A percentile compares a stretch with the other conserved stretches of the same genome.
Conservation (phyloP, 2,797 vertebrate species). For the Tokudaia muenninki region DNA sequence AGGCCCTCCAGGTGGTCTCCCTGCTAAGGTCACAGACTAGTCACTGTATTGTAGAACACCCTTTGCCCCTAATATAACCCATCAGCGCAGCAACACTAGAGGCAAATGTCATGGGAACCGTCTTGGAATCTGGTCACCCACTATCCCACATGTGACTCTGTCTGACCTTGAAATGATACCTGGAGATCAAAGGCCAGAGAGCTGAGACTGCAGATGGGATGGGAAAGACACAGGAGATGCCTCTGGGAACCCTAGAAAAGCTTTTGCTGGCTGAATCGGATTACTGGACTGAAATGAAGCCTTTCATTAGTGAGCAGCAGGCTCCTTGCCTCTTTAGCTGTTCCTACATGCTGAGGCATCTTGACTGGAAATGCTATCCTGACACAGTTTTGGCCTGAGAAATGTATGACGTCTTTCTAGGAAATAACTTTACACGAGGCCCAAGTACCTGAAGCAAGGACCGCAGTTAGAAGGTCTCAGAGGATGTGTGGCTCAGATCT, state of each 20-base stretch:
- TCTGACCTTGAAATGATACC: constrained; percentile 40
- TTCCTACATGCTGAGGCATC: not conserved
- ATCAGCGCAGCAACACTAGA: not conserved
- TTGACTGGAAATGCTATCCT: not conserved
- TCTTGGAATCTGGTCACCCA: not conserved
- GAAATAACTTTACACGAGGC: not conserved
- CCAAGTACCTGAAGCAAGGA: not conserved
- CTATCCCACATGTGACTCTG: not conserved
- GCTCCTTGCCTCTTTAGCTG: not conserved
- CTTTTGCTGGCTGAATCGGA: not conserved
- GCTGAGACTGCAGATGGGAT: not conserved
- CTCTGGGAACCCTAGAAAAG: not conserved
- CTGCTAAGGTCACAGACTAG: not conserved
- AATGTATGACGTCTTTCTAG: not conserved
- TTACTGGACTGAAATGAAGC: not conserved
- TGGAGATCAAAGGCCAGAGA: not conserved
- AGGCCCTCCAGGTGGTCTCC: not conserved
- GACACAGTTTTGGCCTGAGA: not conserved
- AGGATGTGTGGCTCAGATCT: not conserved
- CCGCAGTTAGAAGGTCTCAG: not conserved
- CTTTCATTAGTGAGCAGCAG: not conserved
- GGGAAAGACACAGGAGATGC: not conserved
- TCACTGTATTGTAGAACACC: not conserved
- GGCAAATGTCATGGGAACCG: not conserved
- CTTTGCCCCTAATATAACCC: not conserved